Conservation (phyloP, 1,140 invertebrate species). For the Druon quercuslanigerum region DNA sequence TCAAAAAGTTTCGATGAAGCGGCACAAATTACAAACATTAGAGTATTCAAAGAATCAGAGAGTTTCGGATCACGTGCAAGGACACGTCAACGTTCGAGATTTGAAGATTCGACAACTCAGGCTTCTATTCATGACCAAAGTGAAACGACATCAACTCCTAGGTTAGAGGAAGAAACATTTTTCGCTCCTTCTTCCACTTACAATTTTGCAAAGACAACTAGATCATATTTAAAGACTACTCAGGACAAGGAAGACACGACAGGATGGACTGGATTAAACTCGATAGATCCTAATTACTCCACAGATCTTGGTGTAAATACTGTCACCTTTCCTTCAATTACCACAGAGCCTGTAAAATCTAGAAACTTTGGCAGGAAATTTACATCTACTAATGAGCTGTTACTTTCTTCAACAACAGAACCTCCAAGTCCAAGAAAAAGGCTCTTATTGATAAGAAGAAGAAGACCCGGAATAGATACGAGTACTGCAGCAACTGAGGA, state of each 20-base stretch:
- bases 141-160: not conserved
- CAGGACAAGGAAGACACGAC: not conserved
- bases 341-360: not conserved
- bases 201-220: slow-evolving; percentile 1
- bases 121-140: not conserved
- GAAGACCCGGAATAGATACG: slow-evolving; percentile 39
- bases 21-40: slow-evolving; percentile 53
- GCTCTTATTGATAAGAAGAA: slow-evolving; percentile 57
- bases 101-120: slow-evolving; percentile 6
- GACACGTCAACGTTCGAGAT: not conserved
- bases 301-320: slow-evolving; percentile 3
- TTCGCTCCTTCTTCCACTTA: not conserved
- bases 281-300: not conserved
- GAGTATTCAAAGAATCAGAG: slow-evolving; percentile 48
- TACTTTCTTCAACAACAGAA: slow-evolving; percentile 2
- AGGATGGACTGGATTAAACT: slow-evolving; percentile 18
- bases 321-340: not conserved
- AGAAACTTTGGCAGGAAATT: not conserved
- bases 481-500: slow-evolving; percentile 31
- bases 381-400: not conserved
- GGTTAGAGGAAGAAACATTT: not conserved
- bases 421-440: slow-evolving; percentile 43
- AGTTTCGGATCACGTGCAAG: not conserved
- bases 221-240: not conserved
- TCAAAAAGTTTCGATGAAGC: slow-evolving; percentile 42